These are phyloP conservation scores for Scaptodrosophila lebanonensis DNA, from an alignment of 1,140 invertebrate species.

Conservation along the genomic window DNA sequence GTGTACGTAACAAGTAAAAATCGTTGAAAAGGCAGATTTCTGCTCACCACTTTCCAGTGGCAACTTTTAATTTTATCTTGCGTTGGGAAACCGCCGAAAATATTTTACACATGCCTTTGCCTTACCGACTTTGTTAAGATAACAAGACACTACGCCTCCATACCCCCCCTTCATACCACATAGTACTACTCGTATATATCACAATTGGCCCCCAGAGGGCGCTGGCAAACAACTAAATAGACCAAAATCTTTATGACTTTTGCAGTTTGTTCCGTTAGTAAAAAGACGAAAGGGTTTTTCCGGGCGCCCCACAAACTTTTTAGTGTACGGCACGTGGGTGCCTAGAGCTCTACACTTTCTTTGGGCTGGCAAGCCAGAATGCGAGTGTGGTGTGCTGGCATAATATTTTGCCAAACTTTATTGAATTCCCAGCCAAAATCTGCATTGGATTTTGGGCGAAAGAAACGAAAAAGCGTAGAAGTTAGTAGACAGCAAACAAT, in stretches of 20 bases:
- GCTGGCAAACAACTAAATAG: conserved; percentile 20
- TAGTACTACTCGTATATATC: conserved; percentile 26
- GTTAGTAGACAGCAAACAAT: conserved; percentile 52
- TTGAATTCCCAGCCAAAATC: conserved; percentile 66
- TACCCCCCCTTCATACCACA: too few species aligned
- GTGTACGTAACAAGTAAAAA: too few species aligned
- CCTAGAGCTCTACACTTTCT: too few species aligned
- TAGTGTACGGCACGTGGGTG: conserved; percentile 47
- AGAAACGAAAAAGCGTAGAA: conserved; percentile 20
- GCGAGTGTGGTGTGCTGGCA: conserved; percentile 45
- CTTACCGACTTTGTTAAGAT: too few species aligned
- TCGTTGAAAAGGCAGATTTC: too few species aligned
- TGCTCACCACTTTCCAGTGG: conserved; percentile 7
- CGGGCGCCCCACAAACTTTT: conserved; percentile 44
- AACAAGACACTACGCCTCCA: too few species aligned
- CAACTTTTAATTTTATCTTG: conserved; percentile 18
- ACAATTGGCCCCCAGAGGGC: conserved; percentile 55
- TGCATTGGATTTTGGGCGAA: conserved; percentile 41
- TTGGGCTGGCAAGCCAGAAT: conserved; percentile 27
- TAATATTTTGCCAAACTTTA: conserved; percentile 74
- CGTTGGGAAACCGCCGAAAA: conserved; percentile 3
- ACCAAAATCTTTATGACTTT: conserved; percentile 70
- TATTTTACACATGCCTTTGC: not conserved
- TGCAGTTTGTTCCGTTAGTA: conserved; percentile 34
- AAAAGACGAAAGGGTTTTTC: conserved; percentile 23